Conservation (phyloP, 2,797 vertebrate genomes). For the Ambastaia sidthimunki region DNA sequence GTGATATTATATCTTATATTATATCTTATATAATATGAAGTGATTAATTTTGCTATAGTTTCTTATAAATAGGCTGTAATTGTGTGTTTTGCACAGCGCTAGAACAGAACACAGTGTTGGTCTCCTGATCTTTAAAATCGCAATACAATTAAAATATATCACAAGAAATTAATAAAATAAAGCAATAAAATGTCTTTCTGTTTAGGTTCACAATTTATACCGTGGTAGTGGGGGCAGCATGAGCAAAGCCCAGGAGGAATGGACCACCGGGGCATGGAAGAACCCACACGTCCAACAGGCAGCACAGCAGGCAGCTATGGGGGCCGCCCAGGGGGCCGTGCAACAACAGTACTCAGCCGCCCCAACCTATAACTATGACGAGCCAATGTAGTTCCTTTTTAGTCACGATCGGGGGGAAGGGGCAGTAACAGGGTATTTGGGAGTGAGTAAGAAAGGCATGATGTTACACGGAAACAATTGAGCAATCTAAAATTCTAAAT, state of each 20-base stretch:
- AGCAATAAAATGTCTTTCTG: not conserved
- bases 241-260: conserved; percentile 97
- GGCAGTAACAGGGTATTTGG: conserved; percentile 51
- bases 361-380: conserved; percentile 95
- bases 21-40: no score
- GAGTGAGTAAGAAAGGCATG: conserved; percentile 67
- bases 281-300: conserved; percentile 95
- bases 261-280: conserved; percentile 96
- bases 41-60: no score
- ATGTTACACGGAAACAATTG: conserved; percentile 58
- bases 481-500: conserved; percentile 64
- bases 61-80: no score
- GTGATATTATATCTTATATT: no score
- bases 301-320: conserved; percentile 91
- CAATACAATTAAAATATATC: not conserved
- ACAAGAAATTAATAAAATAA: not conserved
- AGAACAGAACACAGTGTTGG: no score
- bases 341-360: conserved; percentile 89
- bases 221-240: conserved; percentile 94
- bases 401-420: conserved; percentile 51
- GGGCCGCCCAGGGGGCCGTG: conserved; percentile 89
- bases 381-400: conserved; percentile 88
- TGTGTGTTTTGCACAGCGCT: no score
- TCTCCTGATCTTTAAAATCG: not conserved
- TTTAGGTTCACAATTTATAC: conserved; percentile 95